Conservation (phyloP, 2,888 invertebrate species). For the Nomada flava region DNA sequence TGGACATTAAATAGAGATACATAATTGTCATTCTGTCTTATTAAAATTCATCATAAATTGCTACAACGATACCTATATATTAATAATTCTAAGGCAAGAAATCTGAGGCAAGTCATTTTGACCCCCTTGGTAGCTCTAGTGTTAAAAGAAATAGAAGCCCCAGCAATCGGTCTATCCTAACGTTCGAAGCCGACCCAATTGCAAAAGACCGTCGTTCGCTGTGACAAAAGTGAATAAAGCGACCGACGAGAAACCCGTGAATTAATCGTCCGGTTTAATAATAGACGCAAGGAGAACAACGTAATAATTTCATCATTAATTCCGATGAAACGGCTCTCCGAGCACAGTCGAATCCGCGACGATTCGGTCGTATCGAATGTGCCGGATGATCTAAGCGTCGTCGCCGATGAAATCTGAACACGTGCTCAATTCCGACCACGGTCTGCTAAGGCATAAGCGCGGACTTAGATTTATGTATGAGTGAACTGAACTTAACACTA, state of each 20-base stretch:
- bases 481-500: conserved; percentile 82
- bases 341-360: conserved; percentile 62
- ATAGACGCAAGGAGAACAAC: conserved; percentile 34
- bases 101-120: too few species aligned
- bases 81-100: too few species aligned
- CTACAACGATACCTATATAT: too few species aligned
- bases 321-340: conserved; percentile 18
- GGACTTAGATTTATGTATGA: conserved; percentile 83
- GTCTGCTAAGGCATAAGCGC: conserved; percentile 79
- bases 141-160: too few species aligned
- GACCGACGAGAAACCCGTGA: not conserved
- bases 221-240: not conserved
- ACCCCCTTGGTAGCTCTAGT: too few species aligned
- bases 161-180: too few species aligned
- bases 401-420: conserved; percentile 83
- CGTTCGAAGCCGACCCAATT: not conserved
- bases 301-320: conserved; percentile 49
- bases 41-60: too few species aligned
- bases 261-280: conserved; percentile 35
- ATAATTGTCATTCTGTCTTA: too few species aligned
- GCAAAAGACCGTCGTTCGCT: not conserved
- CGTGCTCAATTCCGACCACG: conserved; percentile 82
- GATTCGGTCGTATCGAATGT: conserved; percentile 68
- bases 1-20: too few species aligned
- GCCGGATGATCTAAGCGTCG: conserved; percentile 82